Base-by-base conservation (phyloP, 92 coral and sea anemone species). In the Paragorgia papillata region DNA sequence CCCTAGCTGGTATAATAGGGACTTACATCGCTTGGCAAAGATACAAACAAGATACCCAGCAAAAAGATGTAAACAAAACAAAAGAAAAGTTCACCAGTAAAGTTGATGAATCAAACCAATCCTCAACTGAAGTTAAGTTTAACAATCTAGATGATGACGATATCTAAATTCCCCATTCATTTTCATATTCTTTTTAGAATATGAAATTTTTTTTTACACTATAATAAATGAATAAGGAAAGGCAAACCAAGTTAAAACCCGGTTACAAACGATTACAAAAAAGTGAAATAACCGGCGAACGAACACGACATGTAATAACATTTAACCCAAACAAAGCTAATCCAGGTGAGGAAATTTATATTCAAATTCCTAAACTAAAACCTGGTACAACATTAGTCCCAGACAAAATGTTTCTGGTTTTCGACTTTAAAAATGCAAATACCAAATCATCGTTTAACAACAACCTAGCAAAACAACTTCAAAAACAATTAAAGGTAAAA, bases 381-480 rank as follows among this genome's bases (percentile, higher is more conserved):
- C 24, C 49, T 2, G 53, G 27, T 19, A 4, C 2, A 18, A 18
- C 55, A 18, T 40, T 34, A 25, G 54, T 66, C 4, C 74, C 74
- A 24, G 53, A 66, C 34, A 18, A 22, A 18, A 7, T 66, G 55
- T 7, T 12, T 19, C 51, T 34, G 8, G n/a, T 7, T 20, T 66
- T 66, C 34, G 74, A 66, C 15, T 66, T 34, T 14, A 40, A 34
- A 19, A 40, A 33, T 18, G 19, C 44, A 40, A 40, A 66, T 41
- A 19, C 51, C 22, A 66, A 66, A 41, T 33, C 50, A 21, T 66
- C 55, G 53, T 66, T 66, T 40, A 31, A 31, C 51, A 66, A 66
- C 73, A n/a, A n/a, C 10, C 18, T 35, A 65, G 49, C 33, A 29
- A 35, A 10, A 65, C 10, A 10, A 26, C 31, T 26, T 29, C 13